phyloP scores from a whole-genome alignment of 2,113 vertebrate species.

The Pyrgilauda ruficollis region DNA sequence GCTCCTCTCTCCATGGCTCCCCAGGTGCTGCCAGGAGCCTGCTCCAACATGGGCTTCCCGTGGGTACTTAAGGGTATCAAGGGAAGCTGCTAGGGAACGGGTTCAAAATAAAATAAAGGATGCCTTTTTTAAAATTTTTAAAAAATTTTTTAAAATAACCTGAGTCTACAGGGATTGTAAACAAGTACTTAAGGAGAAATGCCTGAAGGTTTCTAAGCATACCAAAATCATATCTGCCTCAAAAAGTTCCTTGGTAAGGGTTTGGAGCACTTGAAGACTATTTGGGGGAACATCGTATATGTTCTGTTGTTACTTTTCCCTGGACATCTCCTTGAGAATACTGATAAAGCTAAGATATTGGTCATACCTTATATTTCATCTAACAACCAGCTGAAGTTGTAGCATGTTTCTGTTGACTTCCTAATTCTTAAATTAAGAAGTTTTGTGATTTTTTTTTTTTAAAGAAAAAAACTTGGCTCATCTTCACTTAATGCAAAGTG shows the following conservation, averaged over 20 bases:
- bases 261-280: neutral
- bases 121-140: too few relatives aligned
- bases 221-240: neutral
- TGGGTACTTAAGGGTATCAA: too few relatives aligned
- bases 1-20: neutral
- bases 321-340: neutral
- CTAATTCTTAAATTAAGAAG: neutral
- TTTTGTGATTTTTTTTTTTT: neutral
- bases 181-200: neutral
- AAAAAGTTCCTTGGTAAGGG: neutral
- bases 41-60: rapidly evolving
- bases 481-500: neutral
- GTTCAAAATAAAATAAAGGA: neutral
- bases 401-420: neutral
- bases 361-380: neutral
- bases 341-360: neutral
- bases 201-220: neutral
- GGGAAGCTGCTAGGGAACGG: neutral
- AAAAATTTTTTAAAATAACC: neutral
- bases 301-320: neutral
- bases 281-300: neutral
- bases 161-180: neutral
- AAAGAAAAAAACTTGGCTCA: neutral
- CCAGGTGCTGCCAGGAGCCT: neutral
- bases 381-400: neutral